A percentile compares a stretch with the other conserved stretches of the same genome.
Evolutionary conservation across 2,113 vertebrate species (phyloP).

Genomic region (Prinia subflava): DNA sequence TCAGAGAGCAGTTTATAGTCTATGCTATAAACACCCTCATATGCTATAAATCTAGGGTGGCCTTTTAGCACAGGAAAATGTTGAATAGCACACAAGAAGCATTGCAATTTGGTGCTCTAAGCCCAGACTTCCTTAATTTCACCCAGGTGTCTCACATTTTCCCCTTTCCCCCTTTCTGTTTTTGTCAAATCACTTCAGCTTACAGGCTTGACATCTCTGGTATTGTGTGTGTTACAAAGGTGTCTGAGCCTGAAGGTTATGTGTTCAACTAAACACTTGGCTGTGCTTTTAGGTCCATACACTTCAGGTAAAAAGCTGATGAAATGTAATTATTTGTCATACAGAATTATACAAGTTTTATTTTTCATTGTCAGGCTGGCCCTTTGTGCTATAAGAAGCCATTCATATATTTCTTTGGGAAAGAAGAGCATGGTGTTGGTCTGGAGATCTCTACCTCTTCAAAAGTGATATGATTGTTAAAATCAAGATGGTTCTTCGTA

Average conservation of each 20-base stretch:
- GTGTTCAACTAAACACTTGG: background rate
- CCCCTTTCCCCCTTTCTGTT: background rate
- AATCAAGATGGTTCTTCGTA: background rate
- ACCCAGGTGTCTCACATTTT: background rate
- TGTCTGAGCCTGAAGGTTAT: background rate
- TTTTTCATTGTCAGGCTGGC: background rate
- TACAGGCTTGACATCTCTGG: background rate
- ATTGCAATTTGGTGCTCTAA: background rate
- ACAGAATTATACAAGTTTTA: background rate
- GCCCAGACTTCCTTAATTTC: background rate
- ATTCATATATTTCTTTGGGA: background rate
- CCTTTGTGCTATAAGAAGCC: background rate
- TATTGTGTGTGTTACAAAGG: background rate
- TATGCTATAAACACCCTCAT: conserved; percentile 4
- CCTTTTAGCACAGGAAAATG: background rate
- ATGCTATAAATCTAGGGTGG: background rate
- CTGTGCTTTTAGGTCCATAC: background rate
- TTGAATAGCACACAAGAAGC: background rate
- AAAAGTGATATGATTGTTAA: background rate
- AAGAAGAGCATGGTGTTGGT: background rate
- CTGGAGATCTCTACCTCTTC: background rate
- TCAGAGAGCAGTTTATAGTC: conserved; percentile 4
- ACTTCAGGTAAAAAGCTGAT: background rate
- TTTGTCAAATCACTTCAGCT: background rate
- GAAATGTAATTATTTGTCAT: background rate